These are phyloP conservation scores for Drosophila dives DNA, from an alignment of 2,888 invertebrate species.

Conservation along the genomic window DNA sequence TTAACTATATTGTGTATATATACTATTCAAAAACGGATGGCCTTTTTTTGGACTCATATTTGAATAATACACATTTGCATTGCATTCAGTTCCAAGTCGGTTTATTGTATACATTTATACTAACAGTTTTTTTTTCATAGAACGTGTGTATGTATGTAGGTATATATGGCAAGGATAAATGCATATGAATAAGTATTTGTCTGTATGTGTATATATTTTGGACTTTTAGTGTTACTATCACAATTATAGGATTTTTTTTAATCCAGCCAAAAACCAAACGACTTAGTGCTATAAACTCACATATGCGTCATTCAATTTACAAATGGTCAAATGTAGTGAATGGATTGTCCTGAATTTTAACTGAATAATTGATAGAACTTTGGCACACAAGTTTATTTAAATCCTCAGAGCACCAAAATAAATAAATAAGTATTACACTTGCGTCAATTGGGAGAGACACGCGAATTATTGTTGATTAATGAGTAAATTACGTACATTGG, in stretches of 20 bases:
- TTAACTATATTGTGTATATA: conserved; percentile 31
- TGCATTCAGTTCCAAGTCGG: conserved; percentile 48
- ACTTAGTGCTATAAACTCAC: conserved; percentile 65
- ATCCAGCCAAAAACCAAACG: conserved; percentile 53
- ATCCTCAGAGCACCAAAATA: conserved; percentile 40
- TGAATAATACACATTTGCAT: conserved; percentile 45
- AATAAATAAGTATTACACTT: conserved; percentile 16
- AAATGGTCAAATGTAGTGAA: conserved; percentile 61
- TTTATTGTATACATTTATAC: conserved; percentile 37
- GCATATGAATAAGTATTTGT: not conserved
- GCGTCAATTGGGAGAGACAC: conserved; percentile 8
- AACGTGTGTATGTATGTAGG: not conserved
- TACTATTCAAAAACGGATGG: conserved; percentile 9
- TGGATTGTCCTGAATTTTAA: conserved; percentile 62
- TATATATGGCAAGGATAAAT: not conserved
- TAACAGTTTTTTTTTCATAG: conserved; percentile 8
- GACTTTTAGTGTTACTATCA: not conserved
- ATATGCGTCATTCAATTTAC: conserved; percentile 72
- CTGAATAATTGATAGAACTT: conserved; percentile 73
- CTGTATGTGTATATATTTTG: not conserved
- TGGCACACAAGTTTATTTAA: conserved; percentile 66
- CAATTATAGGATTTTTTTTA: conserved; percentile 22
- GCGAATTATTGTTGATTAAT: conserved; percentile 43
- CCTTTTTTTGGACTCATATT: conserved; percentile 22
- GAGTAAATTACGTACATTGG: conserved; percentile 27